Evolutionary conservation across 2,113 vertebrate species (phyloP).

Genomic region (Polypterus senegalus): DNA sequence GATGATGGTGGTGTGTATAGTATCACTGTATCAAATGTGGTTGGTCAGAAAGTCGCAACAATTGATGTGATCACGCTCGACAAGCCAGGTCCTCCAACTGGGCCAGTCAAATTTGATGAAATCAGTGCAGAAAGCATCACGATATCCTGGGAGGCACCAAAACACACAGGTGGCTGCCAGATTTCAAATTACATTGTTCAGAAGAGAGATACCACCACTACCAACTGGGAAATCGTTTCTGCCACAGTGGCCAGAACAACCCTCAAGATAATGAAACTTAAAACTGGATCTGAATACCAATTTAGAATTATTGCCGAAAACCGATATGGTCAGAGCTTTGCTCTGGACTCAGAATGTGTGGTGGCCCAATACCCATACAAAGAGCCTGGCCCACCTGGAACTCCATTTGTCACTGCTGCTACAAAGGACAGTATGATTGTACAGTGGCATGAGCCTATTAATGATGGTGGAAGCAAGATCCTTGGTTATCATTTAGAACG

Average conservation of each 20-base stretch:
- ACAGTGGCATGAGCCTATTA: conserved; percentile 90
- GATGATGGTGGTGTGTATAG: conserved; percentile 85
- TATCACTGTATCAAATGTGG: conserved; percentile 69
- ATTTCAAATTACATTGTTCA: conserved; percentile 95
- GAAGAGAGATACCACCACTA: conserved; percentile 85
- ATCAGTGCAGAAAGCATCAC: conserved; percentile 86
- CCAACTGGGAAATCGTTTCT: conserved; percentile 81
- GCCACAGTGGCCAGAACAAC: conserved; percentile 78
- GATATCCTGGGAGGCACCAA: conserved; percentile 83
- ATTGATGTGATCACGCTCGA: conserved; percentile 85
- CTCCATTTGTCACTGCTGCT: conserved; percentile 71
- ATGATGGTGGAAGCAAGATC: conserved; percentile 79
- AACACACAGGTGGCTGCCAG: conserved; percentile 78
- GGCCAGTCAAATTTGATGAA: conserved; percentile 87
- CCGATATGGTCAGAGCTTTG: conserved; percentile 87
- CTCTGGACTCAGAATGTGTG: conserved; percentile 68
- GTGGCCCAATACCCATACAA: conserved; percentile 90
- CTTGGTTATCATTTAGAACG: conserved; percentile 91
- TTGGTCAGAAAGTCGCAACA: conserved; percentile 75
- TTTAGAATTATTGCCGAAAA: conserved; percentile 97
- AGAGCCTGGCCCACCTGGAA: conserved; percentile 91
- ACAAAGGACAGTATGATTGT: conserved; percentile 83
- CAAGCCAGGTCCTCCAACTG: conserved; percentile 84
- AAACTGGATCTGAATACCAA: conserved; percentile 91
- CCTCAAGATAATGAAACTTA: conserved; percentile 77